Base-by-base conservation (phyloP, 2,797 vertebrate genomes). In the Selene dorsalis region DNA sequence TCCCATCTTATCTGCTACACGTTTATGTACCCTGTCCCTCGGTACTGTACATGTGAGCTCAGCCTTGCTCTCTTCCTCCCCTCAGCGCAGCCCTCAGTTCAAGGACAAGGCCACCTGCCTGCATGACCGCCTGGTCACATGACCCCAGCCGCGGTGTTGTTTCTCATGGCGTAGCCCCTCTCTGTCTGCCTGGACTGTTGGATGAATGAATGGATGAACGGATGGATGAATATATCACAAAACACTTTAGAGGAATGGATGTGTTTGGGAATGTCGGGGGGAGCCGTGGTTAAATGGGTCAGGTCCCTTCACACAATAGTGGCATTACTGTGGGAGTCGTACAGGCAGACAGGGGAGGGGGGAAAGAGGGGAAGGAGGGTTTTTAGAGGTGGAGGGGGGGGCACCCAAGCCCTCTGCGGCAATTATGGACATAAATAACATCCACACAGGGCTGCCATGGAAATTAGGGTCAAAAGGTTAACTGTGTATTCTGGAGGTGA, bases 341-440 rank as follows among this genome's bases (percentile, higher is more conserved):
- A 84, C 80, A 58, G 81, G 59, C 76, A 90, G 89, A 88, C 85
- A 48, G 64, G 72, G 70, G 57, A 66, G 53, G 64, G 65, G 63
- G 64, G 50, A 12, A 8, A 20, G 20, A 41, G 63, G 65, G 73
- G 67, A 60, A 41, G 73, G 58, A 47, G 69, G 70, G 70, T 43
- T 30, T 7, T 8, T 8, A 8, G 32, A 8, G 32, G 32, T 35
- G 32, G 32, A 50, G 63, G 74, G 4, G 73, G 82, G 81, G 73
- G 73, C 79, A 83, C 79, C 78, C 77, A 74, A 85, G 71, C 79
- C 63, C 72, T 87, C 69, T 74, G 24, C 30, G 13, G 81, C 89
- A 94, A 93, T 94, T 94, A 93, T 87, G 80, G 84, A 87, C 92
- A 91, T 93, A 91, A 93, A 94, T 93, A 91, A 90, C 88, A 90